Evolutionary conservation across 2,888 invertebrate genomes (phyloP), one percentile per base, ranked within the genome.

Genomic region (Tricholauxania praeusta): DNA sequence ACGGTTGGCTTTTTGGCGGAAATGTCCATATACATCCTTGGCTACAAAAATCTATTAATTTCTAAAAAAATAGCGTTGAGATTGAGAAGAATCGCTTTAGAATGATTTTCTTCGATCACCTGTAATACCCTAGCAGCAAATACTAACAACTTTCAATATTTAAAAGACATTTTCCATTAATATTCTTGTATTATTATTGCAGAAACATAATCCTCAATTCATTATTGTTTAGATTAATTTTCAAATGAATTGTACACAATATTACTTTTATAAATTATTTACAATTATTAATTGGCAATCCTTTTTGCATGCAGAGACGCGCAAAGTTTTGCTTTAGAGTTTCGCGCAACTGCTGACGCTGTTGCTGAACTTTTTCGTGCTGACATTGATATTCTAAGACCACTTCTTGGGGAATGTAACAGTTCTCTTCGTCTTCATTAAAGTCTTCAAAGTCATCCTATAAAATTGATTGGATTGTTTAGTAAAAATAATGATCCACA

Each of bases 351-450:
- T 95, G 93, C 83, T 93, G 92, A 79, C 96, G 92, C 88, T 94
- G 92, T 83, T 94, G 92, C 75, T 92, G 91, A 81, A 95, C 92
- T 86, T 93, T 93, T 84, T 91, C 91, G 85, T 90, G 90, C 84
- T 93, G 93, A 79, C 93, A 93, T 89, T 94, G 93, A 87, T 96
- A 96, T 88, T 94, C 94, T 88, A 92, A 90, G 78, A 97, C 93
- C 87, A 96, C 96, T 88, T 96, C 96, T 80, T 93, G 92, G 78
- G 96, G 95, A 89, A 96, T 96, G 89, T 86, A 84, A 83, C 84
- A 93, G 93, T 93, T 91, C 72, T 81, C 85, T 92, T 93, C 91
- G 79, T 93, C 93, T 83, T 93, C 92, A 79, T 93, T 93, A 76
- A 93, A 91, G 78, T 92, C 94, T 78, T 94, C 92, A 89, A 92